Conservation (phyloP, 1,140 invertebrate genomes). For the Holcopasites calliopsidis region DNA sequence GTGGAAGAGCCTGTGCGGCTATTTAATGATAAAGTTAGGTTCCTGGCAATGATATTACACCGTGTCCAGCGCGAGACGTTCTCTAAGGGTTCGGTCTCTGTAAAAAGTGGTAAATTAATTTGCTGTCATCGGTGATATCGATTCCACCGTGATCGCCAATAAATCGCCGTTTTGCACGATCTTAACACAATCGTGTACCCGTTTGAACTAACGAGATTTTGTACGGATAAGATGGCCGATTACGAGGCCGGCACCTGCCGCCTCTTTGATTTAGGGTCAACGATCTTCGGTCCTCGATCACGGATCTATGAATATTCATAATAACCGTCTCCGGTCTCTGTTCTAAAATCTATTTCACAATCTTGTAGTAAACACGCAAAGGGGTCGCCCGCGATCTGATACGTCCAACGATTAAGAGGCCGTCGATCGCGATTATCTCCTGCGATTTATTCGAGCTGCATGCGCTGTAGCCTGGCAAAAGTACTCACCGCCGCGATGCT, state of each 20-base stretch:
- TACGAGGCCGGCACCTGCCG: conserved; percentile 39
- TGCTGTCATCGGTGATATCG: conserved; percentile 16
- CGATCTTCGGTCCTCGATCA: no score
- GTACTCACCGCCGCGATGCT: conserved; percentile 46
- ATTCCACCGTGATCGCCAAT: conserved; percentile 1
- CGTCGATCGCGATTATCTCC: conserved; percentile 61
- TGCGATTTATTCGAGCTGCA: conserved; percentile 53
- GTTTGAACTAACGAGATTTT: conserved; percentile 50
- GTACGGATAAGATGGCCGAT: conserved; percentile 45
- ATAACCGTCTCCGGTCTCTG: no score
- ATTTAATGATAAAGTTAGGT: no score
- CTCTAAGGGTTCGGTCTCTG: not conserved
- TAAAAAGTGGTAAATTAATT: conserved; percentile 30
- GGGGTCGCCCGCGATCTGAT: conserved; percentile 24
- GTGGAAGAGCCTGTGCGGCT: no score
- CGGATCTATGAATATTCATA: no score
- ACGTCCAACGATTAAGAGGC: conserved; percentile 58
- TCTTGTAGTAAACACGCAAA: no score
- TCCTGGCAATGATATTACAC: no score
- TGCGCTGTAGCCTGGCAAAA: not conserved
- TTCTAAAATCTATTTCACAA: no score
- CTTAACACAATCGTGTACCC: conserved; percentile 40
- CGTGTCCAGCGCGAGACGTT: no score
- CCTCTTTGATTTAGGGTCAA: no score
- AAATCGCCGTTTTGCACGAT: conserved; percentile 38